These are phyloP conservation scores for Xiphophorus maculatus DNA, from an alignment of 2,113 vertebrate species.

Conservation along the genomic window DNA sequence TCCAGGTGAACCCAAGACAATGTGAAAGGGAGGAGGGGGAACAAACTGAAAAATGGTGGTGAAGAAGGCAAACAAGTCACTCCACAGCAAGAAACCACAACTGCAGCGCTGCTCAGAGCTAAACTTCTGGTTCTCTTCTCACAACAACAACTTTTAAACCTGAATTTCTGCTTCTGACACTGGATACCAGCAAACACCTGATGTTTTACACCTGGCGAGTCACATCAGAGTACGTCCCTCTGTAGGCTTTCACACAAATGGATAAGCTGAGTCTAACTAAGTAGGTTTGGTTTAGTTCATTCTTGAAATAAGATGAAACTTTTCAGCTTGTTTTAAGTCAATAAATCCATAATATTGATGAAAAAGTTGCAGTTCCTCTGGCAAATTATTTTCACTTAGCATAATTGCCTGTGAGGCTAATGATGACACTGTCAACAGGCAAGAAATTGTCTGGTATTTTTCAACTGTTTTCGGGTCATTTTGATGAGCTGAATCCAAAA, in stretches of 20 bases:
- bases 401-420: too few species aligned
- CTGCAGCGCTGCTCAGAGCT: neutral
- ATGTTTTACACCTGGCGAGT: too few species aligned
- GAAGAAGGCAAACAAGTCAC: slow-evolving; percentile 45
- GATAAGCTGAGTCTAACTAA: slow-evolving; percentile 15
- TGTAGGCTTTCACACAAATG: neutral
- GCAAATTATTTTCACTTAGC: too few species aligned
- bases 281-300: slow-evolving; percentile 9
- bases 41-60: slow-evolving; percentile 16
- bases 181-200: neutral
- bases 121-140: neutral
- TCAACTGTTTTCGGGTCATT: too few species aligned
- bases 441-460: too few species aligned
- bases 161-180: neutral
- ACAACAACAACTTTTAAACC: too few species aligned
- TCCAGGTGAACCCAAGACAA: slow-evolving; percentile 62
- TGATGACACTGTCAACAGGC: too few species aligned
- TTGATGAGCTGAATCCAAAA: too few species aligned
- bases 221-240: neutral
- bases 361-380: too few species aligned
- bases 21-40: slow-evolving; percentile 17
- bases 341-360: too few species aligned
- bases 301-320: too few species aligned
- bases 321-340: too few species aligned
- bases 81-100: slow-evolving; percentile 68